Conservation (phyloP, 2,888 invertebrate species). For the Macropis europaea region DNA sequence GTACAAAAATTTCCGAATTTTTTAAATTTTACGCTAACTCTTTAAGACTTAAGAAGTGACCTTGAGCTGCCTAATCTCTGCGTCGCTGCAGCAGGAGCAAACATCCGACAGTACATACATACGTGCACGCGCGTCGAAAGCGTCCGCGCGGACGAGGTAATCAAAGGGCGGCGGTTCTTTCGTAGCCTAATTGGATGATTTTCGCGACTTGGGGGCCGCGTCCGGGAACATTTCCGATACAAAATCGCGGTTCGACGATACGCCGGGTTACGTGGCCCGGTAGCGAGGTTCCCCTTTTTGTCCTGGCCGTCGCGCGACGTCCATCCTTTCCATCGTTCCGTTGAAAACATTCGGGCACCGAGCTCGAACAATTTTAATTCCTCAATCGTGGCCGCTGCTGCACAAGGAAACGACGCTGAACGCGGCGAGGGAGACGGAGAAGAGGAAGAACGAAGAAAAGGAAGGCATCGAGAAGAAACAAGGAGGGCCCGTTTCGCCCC, state of each 20-base stretch:
- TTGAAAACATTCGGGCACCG: conserved; percentile 48
- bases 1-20: too few relatives aligned
- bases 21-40: too few relatives aligned
- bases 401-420: conserved; percentile 25
- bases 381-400: conserved; percentile 66
- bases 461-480: conserved; percentile 5
- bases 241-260: conserved; percentile 19
- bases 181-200: conserved; percentile 54
- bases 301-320: conserved; percentile 13
- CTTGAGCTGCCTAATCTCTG: too few relatives aligned
- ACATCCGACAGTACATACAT: too few relatives aligned
- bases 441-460: conserved; percentile 13
- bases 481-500: conserved; percentile 45
- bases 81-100: too few relatives aligned
- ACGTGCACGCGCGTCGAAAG: conserved; percentile 11
- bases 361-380: conserved; percentile 74
- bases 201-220: conserved; percentile 10
- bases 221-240: conserved; percentile 11
- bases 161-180: conserved; percentile 38
- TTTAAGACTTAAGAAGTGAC: too few relatives aligned
- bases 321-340: conserved; percentile 41
- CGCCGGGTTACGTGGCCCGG: conserved; percentile 17
- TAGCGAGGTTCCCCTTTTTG: not conserved
- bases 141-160: conserved; percentile 39
- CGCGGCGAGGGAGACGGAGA: not conserved